These are phyloP conservation scores for Agriopis marginaria DNA, from an alignment of 2,888 invertebrate genomes.

Conservation along the genomic window DNA sequence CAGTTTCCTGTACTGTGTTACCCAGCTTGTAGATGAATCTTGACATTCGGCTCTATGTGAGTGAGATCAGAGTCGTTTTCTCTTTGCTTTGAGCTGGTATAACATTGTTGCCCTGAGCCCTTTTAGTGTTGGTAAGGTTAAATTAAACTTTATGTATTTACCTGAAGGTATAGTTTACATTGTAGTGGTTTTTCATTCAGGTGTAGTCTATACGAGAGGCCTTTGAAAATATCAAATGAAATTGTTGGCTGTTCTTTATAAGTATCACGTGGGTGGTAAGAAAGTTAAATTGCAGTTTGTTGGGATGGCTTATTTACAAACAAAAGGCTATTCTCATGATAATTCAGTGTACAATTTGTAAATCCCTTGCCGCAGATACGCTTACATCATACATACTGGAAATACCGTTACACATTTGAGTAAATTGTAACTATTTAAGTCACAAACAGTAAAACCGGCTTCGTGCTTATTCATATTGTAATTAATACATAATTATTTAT, in stretches of 20 bases:
- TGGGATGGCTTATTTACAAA: slow-evolving; percentile 4
- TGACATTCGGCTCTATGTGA: not conserved
- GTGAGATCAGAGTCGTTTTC: slow-evolving; percentile 5
- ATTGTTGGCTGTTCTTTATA: slow-evolving; percentile 12
- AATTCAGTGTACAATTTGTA: not conserved
- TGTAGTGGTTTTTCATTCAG: slow-evolving; percentile 6
- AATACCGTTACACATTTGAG: too few relatives aligned
- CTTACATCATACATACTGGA: not conserved
- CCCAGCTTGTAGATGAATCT: not conserved
- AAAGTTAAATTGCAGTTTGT: slow-evolving; percentile 25
- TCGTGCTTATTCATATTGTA: not conserved
- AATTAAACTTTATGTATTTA: slow-evolving; percentile 10
- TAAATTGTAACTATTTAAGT: not conserved
- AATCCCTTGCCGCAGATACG: not conserved
- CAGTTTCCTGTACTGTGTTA: slow-evolving; percentile 15
- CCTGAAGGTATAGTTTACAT: slow-evolving; percentile 14
- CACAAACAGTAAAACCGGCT: not conserved
- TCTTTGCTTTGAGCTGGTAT: not conserved
- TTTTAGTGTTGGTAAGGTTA: slow-evolving; percentile 9
- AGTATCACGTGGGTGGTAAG: slow-evolving; percentile 20
- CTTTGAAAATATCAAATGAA: slow-evolving; percentile 24
- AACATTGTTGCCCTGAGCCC: slow-evolving; percentile 29
- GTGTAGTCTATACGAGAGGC: slow-evolving; percentile 26
- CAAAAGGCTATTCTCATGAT: not conserved
- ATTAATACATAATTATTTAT: not conserved